Percentiles rank a stretch among this genome's conserved stretches.
phyloP scores from a whole-genome alignment of 2,888 invertebrate genomes.

The Diadromus collaris region DNA sequence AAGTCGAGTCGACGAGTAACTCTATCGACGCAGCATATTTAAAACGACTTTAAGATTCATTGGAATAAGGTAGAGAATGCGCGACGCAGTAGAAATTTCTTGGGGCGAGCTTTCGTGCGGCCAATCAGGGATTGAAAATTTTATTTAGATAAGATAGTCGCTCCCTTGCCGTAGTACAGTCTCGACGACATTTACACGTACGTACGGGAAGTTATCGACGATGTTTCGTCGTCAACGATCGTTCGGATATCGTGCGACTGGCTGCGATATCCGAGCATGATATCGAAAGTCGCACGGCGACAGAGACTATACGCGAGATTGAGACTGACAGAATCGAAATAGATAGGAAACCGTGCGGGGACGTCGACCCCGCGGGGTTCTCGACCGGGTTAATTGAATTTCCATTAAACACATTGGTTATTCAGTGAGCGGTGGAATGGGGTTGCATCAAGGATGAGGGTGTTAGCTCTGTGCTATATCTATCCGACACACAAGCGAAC shows the following conservation, averaged over 20 bases:
- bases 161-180: conserved; percentile 5
- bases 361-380: conserved; percentile 58
- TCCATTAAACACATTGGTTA: conserved; percentile 62
- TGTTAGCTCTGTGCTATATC: conserved; percentile 35
- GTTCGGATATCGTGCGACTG: not conserved
- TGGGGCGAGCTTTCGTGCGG: conserved; percentile 46
- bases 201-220: not conserved
- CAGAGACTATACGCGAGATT: conserved; percentile 28
- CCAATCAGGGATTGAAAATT: conserved; percentile 56
- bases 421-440: conserved; percentile 49
- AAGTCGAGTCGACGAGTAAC: conserved; percentile 38
- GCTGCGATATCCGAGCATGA: not conserved
- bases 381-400: conserved; percentile 61
- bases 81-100: conserved; percentile 20
- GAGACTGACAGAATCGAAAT: conserved; percentile 59
- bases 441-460: conserved; percentile 52
- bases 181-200: conserved; percentile 36
- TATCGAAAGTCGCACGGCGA: conserved; percentile 18
- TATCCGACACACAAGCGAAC: conserved; percentile 23
- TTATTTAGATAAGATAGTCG: conserved; percentile 50
- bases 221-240: not conserved
- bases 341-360: conserved; percentile 50
- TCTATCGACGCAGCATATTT: conserved; percentile 35
- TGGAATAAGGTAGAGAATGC: conserved; percentile 12
- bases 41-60: conserved; percentile 29